phyloP scores from a whole-genome alignment of 2,113 vertebrate species.

The Malurus elegans region DNA sequence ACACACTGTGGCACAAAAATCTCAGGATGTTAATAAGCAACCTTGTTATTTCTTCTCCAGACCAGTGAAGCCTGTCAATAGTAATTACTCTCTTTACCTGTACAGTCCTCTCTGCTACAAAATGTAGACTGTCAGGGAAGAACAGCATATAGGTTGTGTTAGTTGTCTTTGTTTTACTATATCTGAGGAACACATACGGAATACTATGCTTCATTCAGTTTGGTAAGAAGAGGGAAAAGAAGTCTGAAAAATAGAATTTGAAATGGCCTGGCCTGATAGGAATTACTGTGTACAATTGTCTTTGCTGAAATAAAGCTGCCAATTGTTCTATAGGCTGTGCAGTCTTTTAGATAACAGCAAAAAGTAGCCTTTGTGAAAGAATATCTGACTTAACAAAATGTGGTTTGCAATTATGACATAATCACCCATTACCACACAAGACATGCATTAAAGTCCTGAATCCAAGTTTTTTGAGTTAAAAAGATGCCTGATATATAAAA shows the following conservation, averaged over 20 bases:
- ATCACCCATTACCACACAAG: background rate
- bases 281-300: background rate
- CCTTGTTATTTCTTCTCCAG: background rate
- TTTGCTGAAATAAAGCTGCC: slow-evolving; percentile 57
- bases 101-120: background rate
- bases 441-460: slow-evolving; percentile 47
- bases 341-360: slow-evolving; percentile 43
- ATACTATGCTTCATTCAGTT: background rate
- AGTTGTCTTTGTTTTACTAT: background rate
- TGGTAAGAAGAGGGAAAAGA: background rate
- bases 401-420: slow-evolving; percentile 40
- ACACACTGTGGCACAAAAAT: background rate
- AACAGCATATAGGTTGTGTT: background rate
- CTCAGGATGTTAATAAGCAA: background rate
- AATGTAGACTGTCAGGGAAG: background rate
- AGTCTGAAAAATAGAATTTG: background rate
- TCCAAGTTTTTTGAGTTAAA: background rate
- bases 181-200: background rate
- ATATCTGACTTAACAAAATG: slow-evolving; percentile 49
- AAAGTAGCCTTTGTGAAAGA: slow-evolving; percentile 52
- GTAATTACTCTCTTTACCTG: background rate
- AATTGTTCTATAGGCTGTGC: slow-evolving; percentile 58
- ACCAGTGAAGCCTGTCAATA: background rate
- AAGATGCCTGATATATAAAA: background rate
- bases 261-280: background rate